Conservation (phyloP, 2,888 invertebrate genomes). For the Drosophila helvetica region DNA sequence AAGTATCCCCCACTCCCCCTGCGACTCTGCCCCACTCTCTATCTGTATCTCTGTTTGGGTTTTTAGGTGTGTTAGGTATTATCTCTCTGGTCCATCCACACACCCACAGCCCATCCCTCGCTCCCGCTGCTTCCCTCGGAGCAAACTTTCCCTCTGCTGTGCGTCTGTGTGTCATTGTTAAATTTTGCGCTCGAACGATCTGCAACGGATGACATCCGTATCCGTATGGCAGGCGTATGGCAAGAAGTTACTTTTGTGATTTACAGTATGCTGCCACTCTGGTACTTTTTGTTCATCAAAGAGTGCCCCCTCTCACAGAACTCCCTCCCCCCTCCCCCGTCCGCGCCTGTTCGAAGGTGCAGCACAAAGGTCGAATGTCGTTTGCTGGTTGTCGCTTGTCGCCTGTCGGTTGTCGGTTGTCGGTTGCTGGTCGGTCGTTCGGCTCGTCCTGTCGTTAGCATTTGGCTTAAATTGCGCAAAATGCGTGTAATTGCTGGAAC, state of each 20-base stretch:
- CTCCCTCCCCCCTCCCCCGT: neutral
- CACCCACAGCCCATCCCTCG: too few relatives aligned
- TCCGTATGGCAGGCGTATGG: conserved; percentile 77
- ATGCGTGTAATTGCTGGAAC: conserved; percentile 80
- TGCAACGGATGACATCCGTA: conserved; percentile 78
- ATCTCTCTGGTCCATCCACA: conserved; percentile 62
- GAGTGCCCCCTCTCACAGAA: conserved; percentile 50
- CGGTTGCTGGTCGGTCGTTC: conserved; percentile 59
- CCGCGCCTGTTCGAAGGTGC: conserved; percentile 65
- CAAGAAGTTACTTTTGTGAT: conserved; percentile 78
- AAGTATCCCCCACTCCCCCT: conserved; percentile 4
- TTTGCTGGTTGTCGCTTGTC: conserved; percentile 53
- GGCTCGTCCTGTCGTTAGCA: conserved; percentile 78
- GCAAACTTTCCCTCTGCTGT: conserved; percentile 66
- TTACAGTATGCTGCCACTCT: conserved; percentile 74
- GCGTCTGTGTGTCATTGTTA: conserved; percentile 80
- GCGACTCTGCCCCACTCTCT: conserved; percentile 22
- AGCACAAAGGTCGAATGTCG: conserved; percentile 64
- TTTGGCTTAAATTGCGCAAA: conserved; percentile 79
- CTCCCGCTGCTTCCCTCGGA: too few relatives aligned
- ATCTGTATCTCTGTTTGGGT: conserved; percentile 60
- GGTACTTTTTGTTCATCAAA: conserved; percentile 68
- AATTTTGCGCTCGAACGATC: conserved; percentile 79
- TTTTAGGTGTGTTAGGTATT: conserved; percentile 77
- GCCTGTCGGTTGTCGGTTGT: conserved; percentile 60